phyloP scores from a whole-genome alignment of 2,797 vertebrate species.

The Trichosurus vulpecula region DNA sequence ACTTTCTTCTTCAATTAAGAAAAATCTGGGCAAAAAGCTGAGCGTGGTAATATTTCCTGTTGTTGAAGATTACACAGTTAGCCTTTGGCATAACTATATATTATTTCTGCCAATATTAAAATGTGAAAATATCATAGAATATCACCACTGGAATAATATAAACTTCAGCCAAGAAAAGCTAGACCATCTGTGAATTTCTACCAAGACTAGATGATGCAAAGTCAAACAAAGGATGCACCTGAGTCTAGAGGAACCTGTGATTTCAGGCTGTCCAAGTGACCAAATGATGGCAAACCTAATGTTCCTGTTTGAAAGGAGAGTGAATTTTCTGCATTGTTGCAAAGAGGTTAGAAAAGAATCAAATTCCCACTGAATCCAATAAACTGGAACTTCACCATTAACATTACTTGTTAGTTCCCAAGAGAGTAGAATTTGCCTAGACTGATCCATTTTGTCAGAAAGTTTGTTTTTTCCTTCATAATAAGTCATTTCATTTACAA shows the following conservation, averaged over 20 bases:
- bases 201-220: background rate
- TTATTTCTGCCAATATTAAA: background rate
- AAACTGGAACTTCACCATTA: background rate
- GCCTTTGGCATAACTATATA: background rate
- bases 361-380: background rate
- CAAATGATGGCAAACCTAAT: background rate
- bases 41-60: background rate
- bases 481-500: background rate
- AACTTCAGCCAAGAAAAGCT: background rate
- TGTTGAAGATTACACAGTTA: background rate
- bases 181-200: background rate
- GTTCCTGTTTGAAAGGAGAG: background rate
- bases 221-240: background rate
- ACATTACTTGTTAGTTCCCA: background rate
- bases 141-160: background rate
- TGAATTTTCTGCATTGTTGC: background rate
- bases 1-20: background rate
- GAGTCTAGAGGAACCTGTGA: background rate
- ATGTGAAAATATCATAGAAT: background rate
- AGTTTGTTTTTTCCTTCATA: background rate
- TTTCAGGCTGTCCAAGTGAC: background rate
- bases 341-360: background rate
- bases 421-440: background rate
- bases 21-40: background rate
- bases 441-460: background rate